These are phyloP conservation scores for Verasper variegatus DNA, from an alignment of 2,113 vertebrate genomes.

Conservation along the genomic window DNA sequence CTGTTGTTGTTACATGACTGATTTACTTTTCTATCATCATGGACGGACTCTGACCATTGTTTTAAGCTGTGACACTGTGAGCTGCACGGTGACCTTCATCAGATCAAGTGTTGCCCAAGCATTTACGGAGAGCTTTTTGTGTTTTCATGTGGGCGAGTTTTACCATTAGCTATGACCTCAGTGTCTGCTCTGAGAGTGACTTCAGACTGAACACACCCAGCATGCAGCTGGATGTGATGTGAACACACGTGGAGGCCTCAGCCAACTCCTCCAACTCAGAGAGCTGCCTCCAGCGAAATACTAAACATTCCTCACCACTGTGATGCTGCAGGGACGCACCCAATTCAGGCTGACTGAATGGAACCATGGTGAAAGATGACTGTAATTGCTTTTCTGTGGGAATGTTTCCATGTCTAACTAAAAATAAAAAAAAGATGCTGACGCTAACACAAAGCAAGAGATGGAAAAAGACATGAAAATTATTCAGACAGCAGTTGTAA, in stretches of 20 bases:
- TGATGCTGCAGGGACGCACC: slow-evolving; percentile 23
- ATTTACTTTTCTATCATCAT: slow-evolving; percentile 5
- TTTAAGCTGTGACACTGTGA: background rate
- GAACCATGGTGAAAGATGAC: background rate
- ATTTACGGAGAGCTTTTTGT: background rate
- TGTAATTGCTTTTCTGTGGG: background rate
- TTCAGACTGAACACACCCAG: slow-evolving; percentile 64
- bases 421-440: background rate
- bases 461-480: too few relatives aligned
- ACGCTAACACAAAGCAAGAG: background rate
- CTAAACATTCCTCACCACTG: slow-evolving; percentile 39
- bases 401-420: background rate
- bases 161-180: slow-evolving; percentile 37
- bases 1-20: background rate
- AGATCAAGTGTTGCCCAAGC: background rate
- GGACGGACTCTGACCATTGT: background rate
- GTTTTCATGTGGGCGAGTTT: background rate
- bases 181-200: slow-evolving; percentile 49
- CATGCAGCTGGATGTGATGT: slow-evolving; percentile 47
- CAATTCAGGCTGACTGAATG: slow-evolving; percentile 26
- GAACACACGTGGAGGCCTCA: slow-evolving; percentile 1
- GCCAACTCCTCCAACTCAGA: slow-evolving; percentile 19
- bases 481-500: background rate
- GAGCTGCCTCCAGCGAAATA: slow-evolving; percentile 8
- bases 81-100: background rate